phyloP scores from a whole-genome alignment of 2,113 vertebrate species.

The Oryzias curvinotus region DNA sequence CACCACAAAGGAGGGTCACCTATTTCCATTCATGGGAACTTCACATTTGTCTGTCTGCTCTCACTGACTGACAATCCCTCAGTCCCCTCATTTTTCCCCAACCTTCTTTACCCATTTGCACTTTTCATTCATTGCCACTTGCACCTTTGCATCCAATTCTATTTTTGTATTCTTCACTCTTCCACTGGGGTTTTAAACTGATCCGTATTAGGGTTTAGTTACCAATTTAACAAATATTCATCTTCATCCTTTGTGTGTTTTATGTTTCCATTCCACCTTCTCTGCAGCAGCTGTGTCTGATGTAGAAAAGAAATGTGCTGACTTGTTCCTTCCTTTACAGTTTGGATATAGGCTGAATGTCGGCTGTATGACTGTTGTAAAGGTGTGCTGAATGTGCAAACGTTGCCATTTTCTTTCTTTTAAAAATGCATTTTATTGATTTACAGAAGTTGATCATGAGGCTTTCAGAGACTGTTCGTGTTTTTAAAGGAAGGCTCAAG shows the following conservation, averaged over 20 bases:
- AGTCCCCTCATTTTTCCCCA: slow-evolving; percentile 1
- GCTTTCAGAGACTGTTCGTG: too few relatives aligned
- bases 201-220: too few relatives aligned
- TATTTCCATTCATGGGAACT: slow-evolving; percentile 37
- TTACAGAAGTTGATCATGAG: too few relatives aligned
- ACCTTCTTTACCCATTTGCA: neutral
- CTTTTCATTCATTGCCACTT: slow-evolving; percentile 5
- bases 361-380: slow-evolving; percentile 31
- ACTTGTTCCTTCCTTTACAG: slow-evolving; percentile 7
- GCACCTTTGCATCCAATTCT: slow-evolving; percentile 1
- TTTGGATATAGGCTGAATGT: neutral
- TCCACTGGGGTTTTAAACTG: too few relatives aligned
- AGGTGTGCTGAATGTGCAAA: slow-evolving; percentile 9
- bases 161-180: slow-evolving; percentile 1
- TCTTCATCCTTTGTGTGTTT: slow-evolving; percentile 34
- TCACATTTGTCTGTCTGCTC: slow-evolving; percentile 36
- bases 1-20: slow-evolving; percentile 15
- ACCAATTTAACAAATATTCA: slow-evolving; percentile 25
- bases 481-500: too few relatives aligned
- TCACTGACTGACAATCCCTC: neutral
- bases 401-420: neutral
- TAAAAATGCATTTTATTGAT: too few relatives aligned
- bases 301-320: slow-evolving; percentile 22
- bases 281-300: neutral
- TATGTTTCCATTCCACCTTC: slow-evolving; percentile 25